These are phyloP conservation scores for Chaetodon trifascialis DNA, from an alignment of 2,113 vertebrate species.

Conservation along the genomic window DNA sequence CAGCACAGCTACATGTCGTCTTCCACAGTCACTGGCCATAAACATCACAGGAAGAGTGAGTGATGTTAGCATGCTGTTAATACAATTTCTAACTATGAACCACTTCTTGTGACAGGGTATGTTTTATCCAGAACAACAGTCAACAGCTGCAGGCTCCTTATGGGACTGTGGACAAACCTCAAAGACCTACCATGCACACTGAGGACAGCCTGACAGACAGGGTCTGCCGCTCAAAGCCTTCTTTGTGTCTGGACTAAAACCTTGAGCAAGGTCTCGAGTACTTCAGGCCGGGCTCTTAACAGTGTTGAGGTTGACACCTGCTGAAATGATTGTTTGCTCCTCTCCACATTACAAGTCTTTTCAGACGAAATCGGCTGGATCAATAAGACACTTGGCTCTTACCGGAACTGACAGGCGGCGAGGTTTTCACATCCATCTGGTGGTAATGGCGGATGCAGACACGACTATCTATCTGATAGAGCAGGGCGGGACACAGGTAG, in stretches of 20 bases:
- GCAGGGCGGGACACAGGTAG: slow-evolving; percentile 94
- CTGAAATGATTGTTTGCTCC: not conserved
- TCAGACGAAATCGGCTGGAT: slow-evolving; percentile 3
- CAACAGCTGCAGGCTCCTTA: not conserved
- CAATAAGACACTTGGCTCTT: slow-evolving; percentile 45
- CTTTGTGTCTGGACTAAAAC: not conserved
- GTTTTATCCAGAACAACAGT: not conserved
- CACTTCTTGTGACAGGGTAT: not conserved
- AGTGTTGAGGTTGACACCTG: not conserved
- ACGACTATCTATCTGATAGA: slow-evolving; percentile 97
- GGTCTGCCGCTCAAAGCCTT: not conserved
- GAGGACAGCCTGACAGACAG: not conserved
- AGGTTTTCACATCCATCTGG: slow-evolving; percentile 85
- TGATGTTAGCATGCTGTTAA: not conserved
- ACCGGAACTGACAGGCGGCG: slow-evolving; percentile 87
- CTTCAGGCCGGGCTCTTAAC: not conserved
- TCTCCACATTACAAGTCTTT: not conserved
- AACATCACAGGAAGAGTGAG: not conserved
- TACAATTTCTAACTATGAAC: not conserved
- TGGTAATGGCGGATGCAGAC: slow-evolving; percentile 94
- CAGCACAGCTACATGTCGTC: not conserved
- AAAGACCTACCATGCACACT: not conserved
- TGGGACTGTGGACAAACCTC: not conserved
- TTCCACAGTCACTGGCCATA: not conserved
- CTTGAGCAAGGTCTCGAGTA: not conserved